A percentile compares a stretch with the other conserved stretches of the same genome.
These are phyloP conservation scores for Gymnoscelis rufifasciata DNA, from an alignment of 2,888 invertebrate genomes.

Conservation along the genomic window DNA sequence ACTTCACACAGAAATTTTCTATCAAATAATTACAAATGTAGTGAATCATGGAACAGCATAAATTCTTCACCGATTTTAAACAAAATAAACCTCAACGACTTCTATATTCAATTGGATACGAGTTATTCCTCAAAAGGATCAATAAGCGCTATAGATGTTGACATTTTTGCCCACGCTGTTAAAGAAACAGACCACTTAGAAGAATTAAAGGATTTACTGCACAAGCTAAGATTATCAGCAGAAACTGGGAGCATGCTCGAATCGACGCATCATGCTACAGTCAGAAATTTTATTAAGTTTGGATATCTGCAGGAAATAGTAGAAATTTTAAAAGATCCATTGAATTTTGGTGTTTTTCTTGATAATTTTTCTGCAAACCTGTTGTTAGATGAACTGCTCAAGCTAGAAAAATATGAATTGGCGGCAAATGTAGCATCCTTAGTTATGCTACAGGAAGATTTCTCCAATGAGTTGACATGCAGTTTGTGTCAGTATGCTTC, in stretches of 20 bases:
- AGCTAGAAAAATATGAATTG: slow-evolving; percentile 81
- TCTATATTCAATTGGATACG: slow-evolving; percentile 85
- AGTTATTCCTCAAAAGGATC: slow-evolving; percentile 80
- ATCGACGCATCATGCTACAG: slow-evolving; percentile 90
- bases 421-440: slow-evolving; percentile 89
- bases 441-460: slow-evolving; percentile 94
- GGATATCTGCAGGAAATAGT: slow-evolving; percentile 82
- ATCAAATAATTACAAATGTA: slow-evolving; percentile 85
- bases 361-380: slow-evolving; percentile 89
- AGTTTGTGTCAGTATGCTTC: slow-evolving; percentile 86
- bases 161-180: slow-evolving; percentile 87
- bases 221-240: slow-evolving; percentile 85
- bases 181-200: slow-evolving; percentile 79
- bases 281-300: slow-evolving; percentile 79
- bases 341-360: slow-evolving; percentile 94
- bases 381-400: slow-evolving; percentile 87
- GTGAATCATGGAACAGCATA: slow-evolving; percentile 84
- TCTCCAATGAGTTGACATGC: slow-evolving; percentile 83
- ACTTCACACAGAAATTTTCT: slow-evolving; percentile 76
- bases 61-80: slow-evolving; percentile 80
- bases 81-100: slow-evolving; percentile 82
- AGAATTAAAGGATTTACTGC: slow-evolving; percentile 85
- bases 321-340: slow-evolving; percentile 86
- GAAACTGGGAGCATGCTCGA: slow-evolving; percentile 85
- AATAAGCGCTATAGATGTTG: slow-evolving; percentile 88